Percentiles rank a stretch among this genome's conserved stretches.
Evolutionary conservation across 1,140 invertebrate genomes (phyloP).

Genomic region (Galendromus occidentalis): DNA sequence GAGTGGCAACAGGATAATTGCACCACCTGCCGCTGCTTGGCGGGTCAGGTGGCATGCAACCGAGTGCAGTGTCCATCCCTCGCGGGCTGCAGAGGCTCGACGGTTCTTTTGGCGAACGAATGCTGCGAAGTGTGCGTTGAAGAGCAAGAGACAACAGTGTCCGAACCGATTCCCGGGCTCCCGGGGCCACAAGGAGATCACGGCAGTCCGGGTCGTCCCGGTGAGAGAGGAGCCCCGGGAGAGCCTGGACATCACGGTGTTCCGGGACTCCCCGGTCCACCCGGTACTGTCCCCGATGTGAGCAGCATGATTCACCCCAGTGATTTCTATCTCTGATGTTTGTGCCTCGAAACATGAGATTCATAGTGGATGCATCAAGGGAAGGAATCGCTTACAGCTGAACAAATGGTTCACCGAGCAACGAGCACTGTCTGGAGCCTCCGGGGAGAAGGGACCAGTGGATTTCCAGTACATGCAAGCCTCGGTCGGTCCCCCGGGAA

Average conservation of each 20-base stretch:
- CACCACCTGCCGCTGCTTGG: slow-evolving; percentile 38
- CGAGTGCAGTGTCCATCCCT: slow-evolving; percentile 27
- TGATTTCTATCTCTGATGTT: slow-evolving; percentile 10
- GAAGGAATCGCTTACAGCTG: slow-evolving; percentile 13
- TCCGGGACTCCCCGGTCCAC: slow-evolving; percentile 34
- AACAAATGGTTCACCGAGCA: slow-evolving; percentile 37
- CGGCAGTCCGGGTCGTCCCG: slow-evolving; percentile 37
- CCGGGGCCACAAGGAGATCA: slow-evolving; percentile 22
- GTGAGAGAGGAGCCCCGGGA: slow-evolving; percentile 35
- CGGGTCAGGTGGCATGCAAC: slow-evolving; percentile 35
- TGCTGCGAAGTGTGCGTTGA: slow-evolving; percentile 31
- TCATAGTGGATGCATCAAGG: no score
- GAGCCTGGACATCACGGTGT: slow-evolving; percentile 34
- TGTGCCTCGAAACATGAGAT: slow-evolving; percentile 18
- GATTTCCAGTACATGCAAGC: slow-evolving; percentile 53
- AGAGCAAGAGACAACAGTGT: not conserved
- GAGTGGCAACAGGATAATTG: slow-evolving; percentile 40
- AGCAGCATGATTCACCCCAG: slow-evolving; percentile 23
- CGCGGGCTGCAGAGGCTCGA: slow-evolving; percentile 26
- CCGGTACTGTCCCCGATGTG: slow-evolving; percentile 48
- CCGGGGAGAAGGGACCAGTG: slow-evolving; percentile 49
- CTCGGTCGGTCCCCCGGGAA: slow-evolving; percentile 48
- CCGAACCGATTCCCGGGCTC: slow-evolving; percentile 10
- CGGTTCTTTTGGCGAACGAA: slow-evolving; percentile 32
- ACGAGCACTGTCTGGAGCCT: slow-evolving; percentile 39